Base-by-base conservation (phyloP, 2,888 invertebrate genomes). In the Subacronicta megacephala region DNA sequence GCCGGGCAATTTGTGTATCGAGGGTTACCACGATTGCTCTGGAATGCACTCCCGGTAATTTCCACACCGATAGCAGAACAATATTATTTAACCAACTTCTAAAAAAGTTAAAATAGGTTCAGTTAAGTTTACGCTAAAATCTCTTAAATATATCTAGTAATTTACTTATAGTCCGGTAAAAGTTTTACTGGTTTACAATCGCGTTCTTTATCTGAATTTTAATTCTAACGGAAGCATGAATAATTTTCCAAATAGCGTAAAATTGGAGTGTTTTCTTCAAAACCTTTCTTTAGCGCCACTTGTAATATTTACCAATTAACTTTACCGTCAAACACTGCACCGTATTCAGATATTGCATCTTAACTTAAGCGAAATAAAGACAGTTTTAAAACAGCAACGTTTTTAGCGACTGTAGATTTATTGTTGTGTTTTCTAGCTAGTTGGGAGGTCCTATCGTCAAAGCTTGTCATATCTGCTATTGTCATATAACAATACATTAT, bases 381-480 rank as follows among this genome's bases (percentile, higher is more conserved):
- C 17, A 13, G 44, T 12, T 23, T 40, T 45, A 12, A 3, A 4
- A 12, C 4, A 26, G 16, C 40, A 17, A 9, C 31, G 5, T 31
- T 7, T 2, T 0, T 1, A 7, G 3, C 5, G 31, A 10, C 31
- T 44, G 51, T 5, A 52, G 4, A 17, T 17, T 10, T 35, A 45
- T 31, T 20, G 38, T 55, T 40, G 59, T 46, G 33, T 18, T 40
- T 13, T 66, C 62, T 67, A 57, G 52, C 63, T 42, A 55, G 53
- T 77, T 83, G 89, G 92, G 92, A 83, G 92, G 92, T 92, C 93
- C 80, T 51, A 62, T 60, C 84, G 75, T 91, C 90, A 89, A 77
- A 64, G 62, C 78, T 83, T 91, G 92, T 92, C 91, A 93, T 89
- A 91, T 89, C 83, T 53, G 9, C 61, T 62, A 68, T 76, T 83